Evolutionary conservation across 2,113 vertebrate genomes (phyloP), one percentile per base, ranked within the genome.

Genomic region (Tachycineta bicolor): DNA sequence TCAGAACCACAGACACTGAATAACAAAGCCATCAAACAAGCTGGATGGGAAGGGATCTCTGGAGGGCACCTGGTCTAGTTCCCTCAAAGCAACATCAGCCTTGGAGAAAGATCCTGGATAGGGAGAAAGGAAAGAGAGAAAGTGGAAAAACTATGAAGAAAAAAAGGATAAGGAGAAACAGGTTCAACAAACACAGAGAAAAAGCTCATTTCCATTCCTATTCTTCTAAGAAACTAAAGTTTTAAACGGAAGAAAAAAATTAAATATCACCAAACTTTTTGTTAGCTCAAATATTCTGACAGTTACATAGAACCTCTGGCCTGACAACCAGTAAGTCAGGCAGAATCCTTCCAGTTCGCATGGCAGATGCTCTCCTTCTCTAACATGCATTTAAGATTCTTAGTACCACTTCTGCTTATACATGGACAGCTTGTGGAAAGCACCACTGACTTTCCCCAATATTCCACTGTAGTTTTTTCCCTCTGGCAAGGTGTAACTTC

Each of bases 361-460:
- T 5, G 25, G 46, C 44, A 89, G 62, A 80, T 47, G 34, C 5
- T 37, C 31, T 85, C 4, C 7, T 70, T 76, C 58, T 69, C 53
- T 56, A 78, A 71, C 11, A 67, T 25, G 21, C 1, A 0, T 41
- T 87, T 87, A 76, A 53, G 29, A 70, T 76, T 82, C 18, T 1
- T 43, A 22, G 41, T 63, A 67, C 18, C 33, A 24, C 21, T 67
- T 87, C 60, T 85, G 17, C 41, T 44, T 91, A 34, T 67, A 60
- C n/a, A 71, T 2, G 44, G 53, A 33, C 53, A 79, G 31, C 25
- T 90, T 96, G 78, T 53, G 44, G 70, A 79, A 68, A 55, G 56
- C 0, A 0, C 26, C 3, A 2, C 18, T 87, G 34, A 19, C 34
- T 68, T 75, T 85, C 20, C 23, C 20, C 12, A 44, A 23, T 1